Base-by-base conservation (phyloP, 1,140 invertebrate species). In the Drosophila burlai region DNA sequence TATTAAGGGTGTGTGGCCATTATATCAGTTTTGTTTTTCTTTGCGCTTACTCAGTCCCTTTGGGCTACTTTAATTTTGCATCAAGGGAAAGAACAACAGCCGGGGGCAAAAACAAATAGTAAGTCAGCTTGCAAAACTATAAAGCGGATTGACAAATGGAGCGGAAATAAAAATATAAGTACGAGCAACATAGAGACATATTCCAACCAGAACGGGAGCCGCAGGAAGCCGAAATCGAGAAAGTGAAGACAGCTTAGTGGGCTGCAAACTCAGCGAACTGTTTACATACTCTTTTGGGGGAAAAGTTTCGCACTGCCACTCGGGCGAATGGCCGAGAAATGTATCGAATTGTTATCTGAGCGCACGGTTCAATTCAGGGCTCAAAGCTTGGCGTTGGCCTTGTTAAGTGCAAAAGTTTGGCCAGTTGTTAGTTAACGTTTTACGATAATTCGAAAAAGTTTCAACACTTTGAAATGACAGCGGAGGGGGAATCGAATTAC, bases 81-180 rank as follows among this genome's bases (percentile, higher is more conserved):
- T 58, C 50, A 40, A 40, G 11, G 31, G n/a, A 45, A 59, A 49
- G 18, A 50, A 71, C 60, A 78, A 58, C 42, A 49, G 54, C 18
- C 73, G 24, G n/a, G 11, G 21, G 24, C 40, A 52, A 68, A 42
- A 65, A 49, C 38, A 86, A 68, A 73, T 55, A 18, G 42, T 43
- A 71, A 65, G 55, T 55, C 55, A 47, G 76, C 57, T 66, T 55
- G 52, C 46, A 54, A 46, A 74, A 87, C 84, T 78, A 76, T 69
- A 77, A 74, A 78, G 68, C 63, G 49, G 77, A 83, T 83, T 75
- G 77, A 65, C 84, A 87, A 87, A 89, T 89, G 84, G 66, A 84
- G 73, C 65, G 73, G 66, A 87, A 89, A 83, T 67, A 80, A 87
- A 82, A 80, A 73, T 72, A 62, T 68, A 61, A 59, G 55, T 50